Evolutionary conservation across 64 coral and sea anemone genomes (phyloP).

Genomic region (Montipora sp.): DNA sequence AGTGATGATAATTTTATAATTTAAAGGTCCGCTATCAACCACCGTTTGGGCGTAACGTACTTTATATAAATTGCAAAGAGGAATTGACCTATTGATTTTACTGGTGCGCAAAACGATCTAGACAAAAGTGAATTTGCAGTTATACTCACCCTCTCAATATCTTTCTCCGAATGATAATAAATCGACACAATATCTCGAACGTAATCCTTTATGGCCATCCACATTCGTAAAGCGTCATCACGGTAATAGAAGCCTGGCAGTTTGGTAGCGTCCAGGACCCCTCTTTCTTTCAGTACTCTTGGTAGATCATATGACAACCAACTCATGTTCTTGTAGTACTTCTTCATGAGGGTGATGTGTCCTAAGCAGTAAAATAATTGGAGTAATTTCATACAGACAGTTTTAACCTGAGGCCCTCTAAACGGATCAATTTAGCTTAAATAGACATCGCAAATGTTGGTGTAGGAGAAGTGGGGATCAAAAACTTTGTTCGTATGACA

Average conservation of each 20-base stretch:
- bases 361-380: not conserved
- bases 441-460: too few species aligned
- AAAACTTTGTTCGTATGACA: too few species aligned
- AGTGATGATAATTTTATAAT: too few species aligned
- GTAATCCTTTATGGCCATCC: conserved; percentile 66
- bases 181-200: conserved; percentile 36
- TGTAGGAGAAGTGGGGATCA: too few species aligned
- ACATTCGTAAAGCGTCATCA: conserved; percentile 81
- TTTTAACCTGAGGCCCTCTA: too few species aligned
- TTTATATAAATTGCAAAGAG: too few species aligned
- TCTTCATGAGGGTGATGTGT: conserved; percentile 78
- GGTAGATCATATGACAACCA: conserved; percentile 83
- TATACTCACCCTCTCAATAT: conserved; percentile 21
- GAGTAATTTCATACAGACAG: not conserved
- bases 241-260: conserved; percentile 87
- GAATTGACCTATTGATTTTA: too few species aligned
- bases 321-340: conserved; percentile 75
- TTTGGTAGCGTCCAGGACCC: conserved; percentile 66
- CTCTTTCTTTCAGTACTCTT: conserved; percentile 63
- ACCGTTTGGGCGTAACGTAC: too few species aligned
- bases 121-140: too few species aligned
- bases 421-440: too few species aligned
- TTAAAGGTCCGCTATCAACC: too few species aligned
- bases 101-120: too few species aligned
- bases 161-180: conserved; percentile 66